Base-by-base conservation (phyloP, 2,888 invertebrate species). In the Rhingia rostrata region DNA sequence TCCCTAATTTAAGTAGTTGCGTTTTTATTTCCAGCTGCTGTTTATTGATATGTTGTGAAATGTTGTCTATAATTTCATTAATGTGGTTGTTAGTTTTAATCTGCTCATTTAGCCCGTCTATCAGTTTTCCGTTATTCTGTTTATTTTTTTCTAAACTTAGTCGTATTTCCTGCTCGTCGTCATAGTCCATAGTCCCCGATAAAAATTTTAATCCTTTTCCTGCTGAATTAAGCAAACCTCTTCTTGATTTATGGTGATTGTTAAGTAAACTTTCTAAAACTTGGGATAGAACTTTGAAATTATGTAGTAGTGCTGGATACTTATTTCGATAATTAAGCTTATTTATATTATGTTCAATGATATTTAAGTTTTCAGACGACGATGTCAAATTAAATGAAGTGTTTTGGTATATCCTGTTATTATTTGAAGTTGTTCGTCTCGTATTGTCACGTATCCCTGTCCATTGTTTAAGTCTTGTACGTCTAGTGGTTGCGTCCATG, bases 321-420 rank as follows among this genome's bases (percentile, higher is more conserved):
- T 73, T 73, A 61, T 58, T 12, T 22, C 63, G 64, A 12, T 78
- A 41, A 4, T 53, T 53, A 33, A 41, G 41, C 10, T 70, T 51
- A 41, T 58, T 56, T 56, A 58, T 61, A 33, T 51, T 74, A 10
- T 12, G 12, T 73, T 22, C 22, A 22, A 22, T 22, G 1, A 22
- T 22, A 22, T 22, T 22, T 22, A 22, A 22, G 22, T 22, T 22
- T 22, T 22, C 22, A 22, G 22, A 22, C 22, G 1, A 22, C 1
- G 22, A 22, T 22, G 22, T 22, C 22, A 22, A 22, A 22, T 22
- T 22, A 22, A 2, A 22, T 22, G 22, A 2, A 22, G 22, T 22
- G 2, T 22, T 22, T 22, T 22, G 22, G 22, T 22, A 22, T 22
- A 22, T 22, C 22, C 22, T 22, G 22, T 12, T 61, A 60, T 45